Evolutionary conservation across 2,113 vertebrate species (phyloP), one percentile per base, ranked within the genome.

Genomic region (Osmerus mordax): DNA sequence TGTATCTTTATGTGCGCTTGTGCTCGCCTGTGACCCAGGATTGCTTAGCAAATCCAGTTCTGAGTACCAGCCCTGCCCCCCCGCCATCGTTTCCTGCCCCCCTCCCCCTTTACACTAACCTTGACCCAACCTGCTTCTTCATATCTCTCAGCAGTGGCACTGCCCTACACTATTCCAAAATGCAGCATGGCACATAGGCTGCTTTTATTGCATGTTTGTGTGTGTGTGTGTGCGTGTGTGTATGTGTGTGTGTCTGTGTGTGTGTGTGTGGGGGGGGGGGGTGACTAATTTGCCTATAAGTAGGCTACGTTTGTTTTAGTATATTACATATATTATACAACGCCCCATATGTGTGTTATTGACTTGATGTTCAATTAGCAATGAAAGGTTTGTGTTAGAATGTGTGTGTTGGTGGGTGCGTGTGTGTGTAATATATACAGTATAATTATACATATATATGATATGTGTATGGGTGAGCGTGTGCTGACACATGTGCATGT

Each of bases 11-110:
- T 59, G 85, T 89, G 83, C 41, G 81, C 87, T 87, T 85, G 85
- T 88, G 93, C 91, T 95, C 87, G 92, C 91, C 92, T 90, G 83
- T 87, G 84, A 70, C 84, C 75, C 83, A 84, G 87, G 86, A 88
- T 61, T 68, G 47, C 70, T 62, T 62, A 53, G 66, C 70, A 25
- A 41, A 29, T 52, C 47, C 58, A 71, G 36, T 71, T 53, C 58
- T 28, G 52, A 18, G 58, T 18, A 53, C 47, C 64, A 41, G 36
- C 4, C 55, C 55, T 56, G 55, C 4, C 15, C 25, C 23, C 15
- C 15, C 55, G 15, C 55, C 55, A 23, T 21, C 21, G 36, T 23
- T 36, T 32, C 32, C 56, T 36, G 74, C 78, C 84, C 62, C 75
- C 72, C 70, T 71, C 66, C 83, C 75, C 25, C 18, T 59, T 61